These are phyloP conservation scores for Dallia pectoralis DNA, from an alignment of 2,797 vertebrate genomes.

Conservation along the genomic window DNA sequence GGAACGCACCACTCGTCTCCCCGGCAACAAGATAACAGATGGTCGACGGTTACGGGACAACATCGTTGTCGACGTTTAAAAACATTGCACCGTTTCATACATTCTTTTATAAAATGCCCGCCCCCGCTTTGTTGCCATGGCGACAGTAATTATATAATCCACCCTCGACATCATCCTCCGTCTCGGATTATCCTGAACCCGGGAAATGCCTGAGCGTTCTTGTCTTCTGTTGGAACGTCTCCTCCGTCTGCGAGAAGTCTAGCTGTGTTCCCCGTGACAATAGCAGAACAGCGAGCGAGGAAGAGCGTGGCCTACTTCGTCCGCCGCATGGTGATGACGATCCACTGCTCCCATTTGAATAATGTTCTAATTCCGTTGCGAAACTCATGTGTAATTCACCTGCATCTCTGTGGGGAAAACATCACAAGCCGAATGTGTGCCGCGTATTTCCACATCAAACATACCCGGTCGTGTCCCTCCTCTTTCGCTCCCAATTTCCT, in stretches of 20 bases:
- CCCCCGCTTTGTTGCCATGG: conserved; percentile 5
- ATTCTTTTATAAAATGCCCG: background rate
- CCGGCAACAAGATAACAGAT: conserved; percentile 9
- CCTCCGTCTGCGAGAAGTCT: background rate
- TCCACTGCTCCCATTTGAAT: conserved; percentile 53
- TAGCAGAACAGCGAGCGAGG: conserved; percentile 8
- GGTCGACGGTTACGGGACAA: background rate
- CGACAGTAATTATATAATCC: conserved; percentile 15
- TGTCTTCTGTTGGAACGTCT: conserved; percentile 18
- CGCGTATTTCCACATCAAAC: conserved; percentile 70
- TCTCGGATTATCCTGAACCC: background rate
- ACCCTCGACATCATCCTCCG: background rate
- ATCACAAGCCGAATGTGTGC: conserved; percentile 42
- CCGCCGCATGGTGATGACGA: conserved; percentile 41
- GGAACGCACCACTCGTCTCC: conserved; percentile 14
- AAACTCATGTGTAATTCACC: conserved; percentile 66
- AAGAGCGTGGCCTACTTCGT: conserved; percentile 20
- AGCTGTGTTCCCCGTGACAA: conserved; percentile 31
- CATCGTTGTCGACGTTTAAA: background rate
- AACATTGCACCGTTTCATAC: too few species aligned
- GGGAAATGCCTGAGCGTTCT: conserved; percentile 21
- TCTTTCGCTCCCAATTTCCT: background rate
- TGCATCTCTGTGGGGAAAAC: conserved; percentile 61
- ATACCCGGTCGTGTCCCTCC: conserved; percentile 15
- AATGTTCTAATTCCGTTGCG: conserved; percentile 55